These are phyloP conservation scores for Antheraea yamamai DNA, from an alignment of 2,888 invertebrate genomes.

Conservation along the genomic window DNA sequence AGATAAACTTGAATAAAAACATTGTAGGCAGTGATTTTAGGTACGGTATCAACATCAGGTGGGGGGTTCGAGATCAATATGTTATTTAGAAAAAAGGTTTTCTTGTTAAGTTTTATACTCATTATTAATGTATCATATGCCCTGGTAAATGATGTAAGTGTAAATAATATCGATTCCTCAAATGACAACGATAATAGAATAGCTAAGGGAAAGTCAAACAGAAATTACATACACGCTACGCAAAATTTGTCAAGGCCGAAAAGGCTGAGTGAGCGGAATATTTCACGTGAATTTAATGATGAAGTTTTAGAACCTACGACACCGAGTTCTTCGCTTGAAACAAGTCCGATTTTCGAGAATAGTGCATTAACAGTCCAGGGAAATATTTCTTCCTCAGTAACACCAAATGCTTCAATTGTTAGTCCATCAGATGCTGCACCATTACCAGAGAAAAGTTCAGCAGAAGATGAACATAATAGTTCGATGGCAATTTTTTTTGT, in stretches of 20 bases:
- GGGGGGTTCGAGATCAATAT: constrained; percentile 17
- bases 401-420: constrained; percentile 69
- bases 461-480: constrained; percentile 97
- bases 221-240: constrained; percentile 23
- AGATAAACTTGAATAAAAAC: neutral
- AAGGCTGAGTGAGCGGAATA: constrained; percentile 52
- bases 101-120: constrained; percentile 24
- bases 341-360: constrained; percentile 56
- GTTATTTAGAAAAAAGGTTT: constrained; percentile 24
- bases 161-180: neutral
- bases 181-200: constrained; percentile 1
- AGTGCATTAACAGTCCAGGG: constrained; percentile 51
- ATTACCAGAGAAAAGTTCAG: constrained; percentile 93
- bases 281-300: constrained; percentile 54
- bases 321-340: constrained; percentile 56
- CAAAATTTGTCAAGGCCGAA: constrained; percentile 57
- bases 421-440: constrained; percentile 88
- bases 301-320: constrained; percentile 39
- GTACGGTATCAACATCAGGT: neutral
- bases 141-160: constrained; percentile 2
- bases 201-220: constrained; percentile 8
- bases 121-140: constrained; percentile 21
- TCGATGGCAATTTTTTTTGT: constrained; percentile 99
- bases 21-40: neutral
- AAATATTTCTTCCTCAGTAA: constrained; percentile 58